A percentile compares a stretch with the other conserved stretches of the same genome.
Conservation (phyloP, 2,797 vertebrate genomes). For the Acanthiza pusilla region DNA sequence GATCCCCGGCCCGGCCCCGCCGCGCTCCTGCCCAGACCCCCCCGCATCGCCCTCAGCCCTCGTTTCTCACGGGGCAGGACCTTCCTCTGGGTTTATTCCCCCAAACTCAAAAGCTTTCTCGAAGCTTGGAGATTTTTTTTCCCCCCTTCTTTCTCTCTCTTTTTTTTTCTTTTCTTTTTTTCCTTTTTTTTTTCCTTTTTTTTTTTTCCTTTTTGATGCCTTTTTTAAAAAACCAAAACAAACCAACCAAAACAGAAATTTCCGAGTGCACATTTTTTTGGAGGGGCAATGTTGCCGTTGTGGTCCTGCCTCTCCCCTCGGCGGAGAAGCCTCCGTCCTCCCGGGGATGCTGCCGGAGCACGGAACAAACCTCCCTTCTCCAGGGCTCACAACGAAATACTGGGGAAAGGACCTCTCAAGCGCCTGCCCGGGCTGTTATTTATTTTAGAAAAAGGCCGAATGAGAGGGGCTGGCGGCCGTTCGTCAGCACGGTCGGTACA, state of each 20-base stretch:
- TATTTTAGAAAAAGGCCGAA: background rate
- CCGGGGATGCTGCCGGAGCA: background rate
- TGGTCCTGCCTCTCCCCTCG: background rate
- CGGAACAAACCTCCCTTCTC: background rate
- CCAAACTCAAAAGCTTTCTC: background rate
- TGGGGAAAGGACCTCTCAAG: accelerated
- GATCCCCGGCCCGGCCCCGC: background rate
- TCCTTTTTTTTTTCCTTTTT: accelerated
- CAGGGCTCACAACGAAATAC: background rate
- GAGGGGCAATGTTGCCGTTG: no score
- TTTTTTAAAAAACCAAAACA: background rate
- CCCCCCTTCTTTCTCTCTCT: no score
- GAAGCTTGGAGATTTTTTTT: background rate
- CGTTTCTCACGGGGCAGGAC: background rate
- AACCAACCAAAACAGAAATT: background rate
- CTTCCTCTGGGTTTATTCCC: background rate
- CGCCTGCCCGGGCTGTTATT: background rate
- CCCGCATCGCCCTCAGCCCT: background rate
- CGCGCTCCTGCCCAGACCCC: background rate
- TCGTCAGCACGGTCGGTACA: background rate
- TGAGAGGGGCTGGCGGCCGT: background rate
- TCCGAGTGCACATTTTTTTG: background rate
- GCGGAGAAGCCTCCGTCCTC: background rate
- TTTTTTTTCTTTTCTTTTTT: accelerated
- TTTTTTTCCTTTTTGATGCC: background rate